Conservation (phyloP, 2,797 vertebrate genomes). For the Tarsius wallacei region DNA sequence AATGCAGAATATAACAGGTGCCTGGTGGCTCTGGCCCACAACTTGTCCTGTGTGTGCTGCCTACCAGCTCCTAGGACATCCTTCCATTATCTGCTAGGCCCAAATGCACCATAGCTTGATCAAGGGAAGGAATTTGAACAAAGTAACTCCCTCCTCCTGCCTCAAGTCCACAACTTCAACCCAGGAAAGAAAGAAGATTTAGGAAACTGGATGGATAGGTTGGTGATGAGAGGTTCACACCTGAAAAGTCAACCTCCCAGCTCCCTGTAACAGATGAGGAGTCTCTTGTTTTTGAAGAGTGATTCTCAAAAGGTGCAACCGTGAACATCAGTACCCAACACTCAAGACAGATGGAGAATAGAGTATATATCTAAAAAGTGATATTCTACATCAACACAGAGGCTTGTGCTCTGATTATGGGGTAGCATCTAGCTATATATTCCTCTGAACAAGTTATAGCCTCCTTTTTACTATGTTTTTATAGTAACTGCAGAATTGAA, state of each 20-base stretch:
- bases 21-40: neutral
- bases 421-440: neutral
- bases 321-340: neutral
- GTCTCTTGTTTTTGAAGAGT: neutral
- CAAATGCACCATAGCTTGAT: neutral
- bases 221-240: neutral
- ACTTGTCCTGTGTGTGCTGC: neutral
- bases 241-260: neutral
- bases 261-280: neutral
- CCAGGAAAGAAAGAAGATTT: neutral
- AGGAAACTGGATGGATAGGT: rapidly evolving
- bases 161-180: neutral
- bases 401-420: neutral
- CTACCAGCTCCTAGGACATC: too few relatives aligned
- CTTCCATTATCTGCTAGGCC: neutral
- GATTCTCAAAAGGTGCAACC: neutral
- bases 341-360: neutral
- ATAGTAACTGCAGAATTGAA: neutral
- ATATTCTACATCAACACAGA: neutral
- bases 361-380: neutral
- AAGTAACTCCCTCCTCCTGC: neutral
- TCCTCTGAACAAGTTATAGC: neutral
- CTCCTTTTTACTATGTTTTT: neutral
- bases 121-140: neutral
- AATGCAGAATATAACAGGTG: neutral